Conservation (phyloP, 1,140 invertebrate species). For the Pseudomyrmex cubaensis region DNA sequence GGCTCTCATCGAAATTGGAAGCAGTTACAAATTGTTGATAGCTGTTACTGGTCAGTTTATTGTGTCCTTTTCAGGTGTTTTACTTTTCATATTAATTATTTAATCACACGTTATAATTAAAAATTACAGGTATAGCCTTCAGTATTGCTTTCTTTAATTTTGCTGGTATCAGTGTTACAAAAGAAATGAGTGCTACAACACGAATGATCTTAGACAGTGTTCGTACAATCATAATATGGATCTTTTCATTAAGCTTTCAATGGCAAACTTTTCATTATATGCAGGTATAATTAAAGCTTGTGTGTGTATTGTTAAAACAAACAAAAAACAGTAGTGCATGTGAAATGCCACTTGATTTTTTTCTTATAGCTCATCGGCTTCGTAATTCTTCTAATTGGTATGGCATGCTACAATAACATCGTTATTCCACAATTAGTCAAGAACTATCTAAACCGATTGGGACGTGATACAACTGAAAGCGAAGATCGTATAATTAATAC, state of each 20-base stretch:
- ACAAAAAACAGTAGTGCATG: neutral
- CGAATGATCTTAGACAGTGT: constrained; percentile 97
- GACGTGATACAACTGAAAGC: constrained; percentile 72
- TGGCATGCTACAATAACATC: constrained; percentile 92
- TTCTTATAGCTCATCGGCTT: constrained; percentile 89
- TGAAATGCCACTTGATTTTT: constrained; percentile 4
- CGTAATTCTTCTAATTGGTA: constrained; percentile 89
- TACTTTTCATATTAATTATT: neutral
- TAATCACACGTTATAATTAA: constrained; percentile 19
- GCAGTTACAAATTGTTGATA: constrained; percentile 87
- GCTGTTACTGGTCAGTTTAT: constrained; percentile 88
- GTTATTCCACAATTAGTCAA: constrained; percentile 84
- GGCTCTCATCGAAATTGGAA: constrained; percentile 92
- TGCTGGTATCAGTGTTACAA: constrained; percentile 97
- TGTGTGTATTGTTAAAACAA: neutral
- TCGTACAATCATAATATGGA: constrained; percentile 96
- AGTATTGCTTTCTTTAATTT: constrained; percentile 99
- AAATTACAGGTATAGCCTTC: constrained; percentile 90
- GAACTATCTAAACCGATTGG: constrained; percentile 74
- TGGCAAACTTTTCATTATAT: constrained; percentile 94
- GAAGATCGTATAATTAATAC: constrained; percentile 81
- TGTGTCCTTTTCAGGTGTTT: neutral
- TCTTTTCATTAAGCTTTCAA: constrained; percentile 89
- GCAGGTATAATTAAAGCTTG: constrained; percentile 86
- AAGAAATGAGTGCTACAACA: constrained; percentile 96